Evolutionary conservation across 2,888 invertebrate species (phyloP).

Genomic region (Rhorus exstirpatorius): DNA sequence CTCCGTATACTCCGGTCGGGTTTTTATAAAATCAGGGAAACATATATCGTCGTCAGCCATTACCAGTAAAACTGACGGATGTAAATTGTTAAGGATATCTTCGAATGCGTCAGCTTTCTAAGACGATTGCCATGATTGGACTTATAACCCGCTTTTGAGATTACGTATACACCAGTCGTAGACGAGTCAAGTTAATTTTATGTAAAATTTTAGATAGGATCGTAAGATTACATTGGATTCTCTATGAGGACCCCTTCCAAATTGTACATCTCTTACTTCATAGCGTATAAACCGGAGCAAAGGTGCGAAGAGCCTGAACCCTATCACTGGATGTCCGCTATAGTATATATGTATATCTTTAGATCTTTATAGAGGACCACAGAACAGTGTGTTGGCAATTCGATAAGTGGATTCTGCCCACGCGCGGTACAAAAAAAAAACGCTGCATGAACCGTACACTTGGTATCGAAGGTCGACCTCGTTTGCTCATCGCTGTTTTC

Average conservation of each 20-base stretch:
- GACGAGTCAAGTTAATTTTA: slow-evolving; percentile 6
- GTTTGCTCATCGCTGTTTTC: slow-evolving; percentile 68
- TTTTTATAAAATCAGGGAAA: no score
- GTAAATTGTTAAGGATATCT: background rate
- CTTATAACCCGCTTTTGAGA: slow-evolving; percentile 10
- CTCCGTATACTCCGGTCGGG: no score
- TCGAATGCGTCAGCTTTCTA: slow-evolving; percentile 13
- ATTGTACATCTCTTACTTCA: background rate
- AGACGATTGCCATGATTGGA: slow-evolving; percentile 16
- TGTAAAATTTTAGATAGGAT: no score
- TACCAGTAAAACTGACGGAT: no score
- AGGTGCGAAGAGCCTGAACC: slow-evolving; percentile 21
- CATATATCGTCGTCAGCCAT: no score
- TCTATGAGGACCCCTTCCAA: background rate
- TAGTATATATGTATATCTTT: background rate
- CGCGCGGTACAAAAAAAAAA: slow-evolving; percentile 12
- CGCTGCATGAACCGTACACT: slow-evolving; percentile 22
- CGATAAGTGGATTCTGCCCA: slow-evolving; percentile 53
- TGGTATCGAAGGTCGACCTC: slow-evolving; percentile 54
- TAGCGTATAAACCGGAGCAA: no score
- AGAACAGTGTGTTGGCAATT: slow-evolving; percentile 19
- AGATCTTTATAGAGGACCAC: background rate
- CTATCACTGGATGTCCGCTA: background rate
- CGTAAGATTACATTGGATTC: background rate
- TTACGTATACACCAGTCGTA: slow-evolving; percentile 3